Percentiles rank a stretch among this genome's conserved stretches.
phyloP scores from a whole-genome alignment of 2,113 vertebrate species.

The Aphelocoma coerulescens region DNA sequence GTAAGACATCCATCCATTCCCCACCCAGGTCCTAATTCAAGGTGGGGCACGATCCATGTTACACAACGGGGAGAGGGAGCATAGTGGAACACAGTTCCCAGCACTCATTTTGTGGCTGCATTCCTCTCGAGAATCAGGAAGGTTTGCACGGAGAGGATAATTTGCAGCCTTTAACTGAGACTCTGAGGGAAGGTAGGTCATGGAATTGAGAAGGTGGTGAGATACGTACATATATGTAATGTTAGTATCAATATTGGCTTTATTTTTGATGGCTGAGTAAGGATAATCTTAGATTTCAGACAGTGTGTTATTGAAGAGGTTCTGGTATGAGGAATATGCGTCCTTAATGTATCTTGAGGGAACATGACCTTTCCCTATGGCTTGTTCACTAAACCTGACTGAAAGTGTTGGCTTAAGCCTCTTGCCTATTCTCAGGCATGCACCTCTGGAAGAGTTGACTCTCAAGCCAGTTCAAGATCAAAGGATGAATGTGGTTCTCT shows the following conservation, averaged over 20 bases:
- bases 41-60: fast-evolving
- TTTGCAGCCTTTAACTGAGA: not conserved
- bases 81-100: not conserved
- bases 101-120: not conserved
- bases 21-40: not conserved
- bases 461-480: not conserved
- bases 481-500: not conserved
- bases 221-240: not conserved
- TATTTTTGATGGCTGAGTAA: not conserved
- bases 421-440: not conserved
- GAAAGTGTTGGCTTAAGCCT: not conserved
- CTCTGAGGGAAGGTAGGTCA: not conserved
- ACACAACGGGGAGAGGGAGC: not conserved
- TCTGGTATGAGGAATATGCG: not conserved
- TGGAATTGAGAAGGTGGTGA: not conserved
- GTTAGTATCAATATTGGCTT: not conserved
- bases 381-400: not conserved
- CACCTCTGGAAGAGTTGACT: not conserved
- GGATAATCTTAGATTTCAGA: not conserved
- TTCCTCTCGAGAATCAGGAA: not conserved
- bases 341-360: not conserved
- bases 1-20: not conserved
- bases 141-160: not conserved
- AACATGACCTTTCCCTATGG: not conserved
- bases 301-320: not conserved